Percentiles rank a stretch among this genome's conserved stretches.
phyloP scores from a whole-genome alignment of 2,888 invertebrate species.

The Cephus nigrinus region DNA sequence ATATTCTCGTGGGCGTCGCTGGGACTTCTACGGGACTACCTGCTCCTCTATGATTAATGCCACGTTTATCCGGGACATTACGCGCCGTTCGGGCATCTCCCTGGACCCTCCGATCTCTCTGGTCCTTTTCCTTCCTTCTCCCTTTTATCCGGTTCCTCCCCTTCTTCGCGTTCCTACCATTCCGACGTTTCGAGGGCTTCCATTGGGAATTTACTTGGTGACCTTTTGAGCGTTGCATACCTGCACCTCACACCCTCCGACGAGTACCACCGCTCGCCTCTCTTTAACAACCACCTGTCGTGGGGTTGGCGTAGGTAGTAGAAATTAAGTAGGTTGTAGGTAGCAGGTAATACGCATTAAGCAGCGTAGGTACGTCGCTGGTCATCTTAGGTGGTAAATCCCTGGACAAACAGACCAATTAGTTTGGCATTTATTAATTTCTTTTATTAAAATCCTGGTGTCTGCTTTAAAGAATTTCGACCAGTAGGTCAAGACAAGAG shows the following conservation, averaged over 20 bases:
- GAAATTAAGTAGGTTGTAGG: background rate
- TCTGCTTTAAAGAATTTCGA: background rate
- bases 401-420: background rate
- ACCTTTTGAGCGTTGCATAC: background rate
- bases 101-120: background rate
- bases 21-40: conserved; percentile 40
- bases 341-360: background rate
- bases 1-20: conserved; percentile 31
- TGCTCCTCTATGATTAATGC: conserved; percentile 55
- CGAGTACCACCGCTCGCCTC: background rate
- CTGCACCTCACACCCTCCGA: background rate
- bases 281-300: background rate
- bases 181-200: background rate
- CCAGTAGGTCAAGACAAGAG: background rate
- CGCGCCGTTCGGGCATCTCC: background rate
- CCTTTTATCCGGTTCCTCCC: background rate
- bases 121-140: background rate
- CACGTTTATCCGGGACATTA: conserved; percentile 29
- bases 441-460: background rate
- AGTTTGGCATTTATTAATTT: background rate
- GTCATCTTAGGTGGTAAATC: background rate
- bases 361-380: background rate
- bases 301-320: background rate
- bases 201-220: background rate
- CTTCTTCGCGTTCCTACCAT: background rate